Evolutionary conservation across 2,113 vertebrate genomes (phyloP), one percentile per base, ranked within the genome.

Genomic region (Zosterops pallidus): DNA sequence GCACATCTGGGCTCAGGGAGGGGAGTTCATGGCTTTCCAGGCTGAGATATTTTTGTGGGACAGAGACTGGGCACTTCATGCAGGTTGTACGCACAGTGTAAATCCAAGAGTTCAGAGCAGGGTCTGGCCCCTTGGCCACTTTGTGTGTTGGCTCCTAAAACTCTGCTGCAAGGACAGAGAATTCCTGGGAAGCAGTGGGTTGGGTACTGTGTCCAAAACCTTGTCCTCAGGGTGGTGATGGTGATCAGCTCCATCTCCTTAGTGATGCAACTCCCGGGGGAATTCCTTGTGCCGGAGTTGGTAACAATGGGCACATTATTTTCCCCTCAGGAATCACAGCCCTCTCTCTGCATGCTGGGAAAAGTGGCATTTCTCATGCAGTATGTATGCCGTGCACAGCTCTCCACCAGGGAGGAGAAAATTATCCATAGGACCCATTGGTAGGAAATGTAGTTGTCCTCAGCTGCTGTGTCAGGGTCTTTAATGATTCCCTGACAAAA

Each of bases 121-220:
- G 39, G 55, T 44, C 49, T 3, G 1, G 10, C 33, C n/a, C 46
- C 31, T 50, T n/a, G 35, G n/a, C 50, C 20, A 42, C 17, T 41
- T 25, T 33, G 59, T 75, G 19, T 49, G n/a, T 25, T 4, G 9
- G 26, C 71, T 86, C 4, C 0, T 67, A 14, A 46, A 63, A 62
- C 33, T 55, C 29, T 39, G 37, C 68, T 50, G 24, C 63, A 23
- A 59, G 39, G 10, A 7, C 29, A 33, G 74, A 59, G 69, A 52
- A 28, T 50, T 29, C 50, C 47, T 1, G 0, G 59, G 47, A 42
- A 64, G 33, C 6, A 2, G 10, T 25, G 49, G 39, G 9, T 37
- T 0, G 0, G 39, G 76, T 37, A 4, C 70, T 2, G 1, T 2
- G 0, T 50, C 41, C 53, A 56, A 53, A 59, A 9, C 33, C 33